Percentiles rank a stretch among this genome's conserved stretches.
Conservation (phyloP, 2,888 invertebrate genomes). For the Spicauda simplicius region DNA sequence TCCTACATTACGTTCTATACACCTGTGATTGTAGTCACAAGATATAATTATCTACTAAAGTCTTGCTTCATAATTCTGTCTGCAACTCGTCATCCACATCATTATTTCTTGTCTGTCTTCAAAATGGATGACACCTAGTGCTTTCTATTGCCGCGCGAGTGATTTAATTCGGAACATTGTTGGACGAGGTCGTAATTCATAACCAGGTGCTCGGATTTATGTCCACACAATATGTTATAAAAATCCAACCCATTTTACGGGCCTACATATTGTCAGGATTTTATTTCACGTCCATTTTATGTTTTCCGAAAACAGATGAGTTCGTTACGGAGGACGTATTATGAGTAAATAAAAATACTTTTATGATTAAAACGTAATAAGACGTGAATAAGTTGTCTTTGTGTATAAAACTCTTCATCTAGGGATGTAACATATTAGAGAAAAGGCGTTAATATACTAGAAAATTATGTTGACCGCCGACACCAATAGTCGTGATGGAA, state of each 20-base stretch:
- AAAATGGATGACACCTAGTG: slow-evolving; percentile 23
- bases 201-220: slow-evolving; percentile 68
- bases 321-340: background rate
- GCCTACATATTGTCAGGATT: slow-evolving; percentile 41
- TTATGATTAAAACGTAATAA: too few species aligned
- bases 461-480: too few species aligned
- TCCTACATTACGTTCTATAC: too few species aligned
- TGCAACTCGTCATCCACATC: background rate
- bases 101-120: slow-evolving; percentile 24
- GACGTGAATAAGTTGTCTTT: too few species aligned
- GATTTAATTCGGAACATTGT: slow-evolving; percentile 63
- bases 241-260: slow-evolving; percentile 63
- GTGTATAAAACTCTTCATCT: too few species aligned
- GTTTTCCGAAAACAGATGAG: slow-evolving; percentile 20
- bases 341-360: background rate
- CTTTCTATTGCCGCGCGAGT: slow-evolving; percentile 41
- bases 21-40: too few species aligned
- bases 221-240: slow-evolving; percentile 69
- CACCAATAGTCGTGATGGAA: too few species aligned
- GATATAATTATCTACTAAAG: background rate
- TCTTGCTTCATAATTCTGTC: background rate
- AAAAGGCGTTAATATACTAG: too few species aligned
- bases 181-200: slow-evolving; percentile 58
- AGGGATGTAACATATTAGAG: too few species aligned
- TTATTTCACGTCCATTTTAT: slow-evolving; percentile 31